A percentile compares a stretch with the other conserved stretches of the same genome.
Evolutionary conservation across 1,140 invertebrate species (phyloP).

Genomic region (Macrosteles quadrilineatus): DNA sequence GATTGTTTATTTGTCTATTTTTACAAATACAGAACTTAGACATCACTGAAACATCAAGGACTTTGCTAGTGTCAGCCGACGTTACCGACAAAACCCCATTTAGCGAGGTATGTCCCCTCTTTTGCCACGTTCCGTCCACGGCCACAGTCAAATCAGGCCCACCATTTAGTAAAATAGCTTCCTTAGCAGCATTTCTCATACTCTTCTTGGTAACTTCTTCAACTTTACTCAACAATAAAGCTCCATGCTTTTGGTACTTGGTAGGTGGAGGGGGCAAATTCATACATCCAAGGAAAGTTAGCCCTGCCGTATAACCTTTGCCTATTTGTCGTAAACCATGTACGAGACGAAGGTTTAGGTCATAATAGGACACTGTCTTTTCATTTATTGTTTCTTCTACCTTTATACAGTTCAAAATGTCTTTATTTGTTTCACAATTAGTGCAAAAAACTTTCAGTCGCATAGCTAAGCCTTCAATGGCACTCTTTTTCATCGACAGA

Average conservation of each 20-base stretch:
- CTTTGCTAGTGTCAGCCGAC: slow-evolving; percentile 26
- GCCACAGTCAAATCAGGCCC: not conserved
- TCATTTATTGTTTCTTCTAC: not conserved
- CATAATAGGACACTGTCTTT: slow-evolving; percentile 20
- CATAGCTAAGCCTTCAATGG: not conserved
- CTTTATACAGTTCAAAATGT: not conserved
- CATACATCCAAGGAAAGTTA: slow-evolving; percentile 34
- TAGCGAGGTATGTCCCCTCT: not conserved
- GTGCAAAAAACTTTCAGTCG: not conserved
- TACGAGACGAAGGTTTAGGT: slow-evolving; percentile 38
- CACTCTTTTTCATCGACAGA: not conserved
- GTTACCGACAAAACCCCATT: slow-evolving; percentile 30
- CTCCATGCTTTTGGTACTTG: not conserved
- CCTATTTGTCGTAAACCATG: slow-evolving; percentile 39
- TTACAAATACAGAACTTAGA: slow-evolving; percentile 31
- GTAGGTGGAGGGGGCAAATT: slow-evolving; percentile 14
- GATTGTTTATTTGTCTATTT: not conserved
- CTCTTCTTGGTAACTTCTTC: not conserved
- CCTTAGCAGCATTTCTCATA: not conserved
- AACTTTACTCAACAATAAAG: not conserved
- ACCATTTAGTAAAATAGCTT: not conserved
- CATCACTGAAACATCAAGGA: slow-evolving; percentile 31
- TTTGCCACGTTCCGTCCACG: not conserved
- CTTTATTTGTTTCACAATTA: slow-evolving; percentile 1
- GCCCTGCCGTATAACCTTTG: slow-evolving; percentile 31